Evolutionary conservation across 2,797 vertebrate genomes (phyloP).

Genomic region (Nothura maculosa): DNA sequence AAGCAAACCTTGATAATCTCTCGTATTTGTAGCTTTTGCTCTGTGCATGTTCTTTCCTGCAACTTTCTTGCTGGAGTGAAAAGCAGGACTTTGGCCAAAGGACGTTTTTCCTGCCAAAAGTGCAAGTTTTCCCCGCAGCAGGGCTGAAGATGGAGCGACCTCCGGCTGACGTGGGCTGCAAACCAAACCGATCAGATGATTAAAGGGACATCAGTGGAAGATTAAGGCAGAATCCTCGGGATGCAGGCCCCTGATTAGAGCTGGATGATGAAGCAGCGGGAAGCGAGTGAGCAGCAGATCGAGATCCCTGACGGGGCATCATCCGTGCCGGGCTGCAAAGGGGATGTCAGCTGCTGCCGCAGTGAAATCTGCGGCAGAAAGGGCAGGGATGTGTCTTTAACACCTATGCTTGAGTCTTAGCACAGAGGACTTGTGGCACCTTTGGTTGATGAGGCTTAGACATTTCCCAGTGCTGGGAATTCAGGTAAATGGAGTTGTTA

Average conservation of each 20-base stretch:
- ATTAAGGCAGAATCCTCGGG: constrained; percentile 60
- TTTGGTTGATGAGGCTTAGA: neutral
- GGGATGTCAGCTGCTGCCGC: neutral
- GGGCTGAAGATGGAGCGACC: neutral
- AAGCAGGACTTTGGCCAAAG: neutral
- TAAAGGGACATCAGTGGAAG: constrained; percentile 53
- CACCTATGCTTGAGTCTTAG: neutral
- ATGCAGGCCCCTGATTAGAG: constrained; percentile 39
- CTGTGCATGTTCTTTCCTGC: neutral
- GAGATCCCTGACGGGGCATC: neutral
- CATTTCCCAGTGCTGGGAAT: neutral
- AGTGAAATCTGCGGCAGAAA: neutral
- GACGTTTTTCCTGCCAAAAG: neutral
- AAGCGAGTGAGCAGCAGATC: constrained; percentile 45
- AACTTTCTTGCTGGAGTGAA: neutral
- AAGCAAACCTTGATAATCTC: neutral
- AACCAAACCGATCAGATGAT: constrained; percentile 35
- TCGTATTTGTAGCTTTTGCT: neutral
- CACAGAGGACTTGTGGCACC: neutral
- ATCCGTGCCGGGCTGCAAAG: neutral
- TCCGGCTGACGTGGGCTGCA: neutral
- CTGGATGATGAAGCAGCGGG: constrained; percentile 33
- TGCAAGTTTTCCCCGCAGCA: neutral
- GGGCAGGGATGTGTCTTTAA: neutral
- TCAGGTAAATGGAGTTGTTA: too few relatives aligned